Conservation (phyloP, 2,888 invertebrate genomes). For the Desoria tigrina region DNA sequence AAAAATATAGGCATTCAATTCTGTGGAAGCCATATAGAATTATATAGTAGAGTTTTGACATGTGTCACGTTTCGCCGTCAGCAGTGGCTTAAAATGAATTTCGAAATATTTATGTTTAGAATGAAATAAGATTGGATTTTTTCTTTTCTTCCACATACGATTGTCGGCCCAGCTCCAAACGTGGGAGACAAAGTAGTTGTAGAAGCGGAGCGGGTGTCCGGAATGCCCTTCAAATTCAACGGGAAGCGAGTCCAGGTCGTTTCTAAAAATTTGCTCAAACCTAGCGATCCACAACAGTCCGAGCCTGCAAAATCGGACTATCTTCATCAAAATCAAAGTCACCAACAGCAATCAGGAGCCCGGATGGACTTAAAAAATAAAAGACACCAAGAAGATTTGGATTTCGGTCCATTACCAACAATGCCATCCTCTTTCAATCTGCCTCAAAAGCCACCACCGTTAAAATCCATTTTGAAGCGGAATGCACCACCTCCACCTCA, state of each 20-base stretch:
- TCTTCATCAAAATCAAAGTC: neutral
- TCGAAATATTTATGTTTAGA: no score
- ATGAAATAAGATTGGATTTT: no score
- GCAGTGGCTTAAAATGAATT: no score
- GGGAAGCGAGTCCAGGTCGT: conserved; percentile 84
- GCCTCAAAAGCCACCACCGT: no score
- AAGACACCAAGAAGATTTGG: neutral
- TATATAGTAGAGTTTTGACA: no score
- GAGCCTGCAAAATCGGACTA: neutral
- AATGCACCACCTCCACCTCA: conserved; percentile 43
- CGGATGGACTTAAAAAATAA: neutral
- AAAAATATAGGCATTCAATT: no score
- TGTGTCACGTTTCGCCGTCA: no score
- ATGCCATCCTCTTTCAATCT: no score
- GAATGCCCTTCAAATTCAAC: conserved; percentile 97
- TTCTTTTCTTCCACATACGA: conserved; percentile 64
- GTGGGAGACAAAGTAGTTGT: conserved; percentile 89
- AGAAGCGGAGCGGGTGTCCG: conserved; percentile 86
- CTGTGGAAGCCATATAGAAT: no score
- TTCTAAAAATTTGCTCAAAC: conserved; percentile 28
- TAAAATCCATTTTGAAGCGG: conserved; percentile 41
- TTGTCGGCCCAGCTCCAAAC: conserved; percentile 80
- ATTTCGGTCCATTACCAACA: no score
- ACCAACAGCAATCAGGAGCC: neutral
- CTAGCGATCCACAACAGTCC: no score